These are phyloP conservation scores for Agonopterix arenella DNA, from an alignment of 2,888 invertebrate species.

Conservation along the genomic window DNA sequence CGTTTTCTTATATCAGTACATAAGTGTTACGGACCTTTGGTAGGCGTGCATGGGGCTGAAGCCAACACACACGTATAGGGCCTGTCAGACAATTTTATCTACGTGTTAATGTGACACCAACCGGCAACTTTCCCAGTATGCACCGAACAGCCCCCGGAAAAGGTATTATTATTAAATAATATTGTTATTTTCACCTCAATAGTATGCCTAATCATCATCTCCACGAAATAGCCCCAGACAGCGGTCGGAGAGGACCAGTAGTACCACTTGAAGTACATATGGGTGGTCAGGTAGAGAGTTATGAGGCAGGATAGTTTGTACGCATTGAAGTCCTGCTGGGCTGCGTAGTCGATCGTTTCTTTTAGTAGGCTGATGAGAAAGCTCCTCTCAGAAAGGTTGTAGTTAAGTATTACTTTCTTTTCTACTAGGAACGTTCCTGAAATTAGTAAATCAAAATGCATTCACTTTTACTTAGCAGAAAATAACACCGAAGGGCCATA, in stretches of 20 bases:
- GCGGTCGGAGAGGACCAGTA: conserved; percentile 49
- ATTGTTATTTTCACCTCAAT: conserved; percentile 37
- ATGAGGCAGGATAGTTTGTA: conserved; percentile 45
- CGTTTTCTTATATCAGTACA: no score
- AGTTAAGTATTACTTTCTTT: conserved; percentile 43
- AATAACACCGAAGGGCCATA: no score
- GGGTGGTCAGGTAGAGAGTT: conserved; percentile 48
- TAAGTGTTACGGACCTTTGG: no score
- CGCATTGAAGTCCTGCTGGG: conserved; percentile 44
- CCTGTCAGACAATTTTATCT: no score
- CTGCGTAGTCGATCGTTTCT: conserved; percentile 52
- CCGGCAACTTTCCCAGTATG: no score
- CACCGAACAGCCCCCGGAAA: neutral
- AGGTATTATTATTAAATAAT: neutral
- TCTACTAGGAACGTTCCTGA: conserved; percentile 30
- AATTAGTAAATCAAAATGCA: no score
- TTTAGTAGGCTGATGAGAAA: conserved; percentile 40
- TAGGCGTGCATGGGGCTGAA: no score
- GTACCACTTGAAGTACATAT: conserved; percentile 53
- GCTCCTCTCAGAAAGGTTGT: conserved; percentile 40
- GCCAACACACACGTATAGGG: no score
- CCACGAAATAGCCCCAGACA: conserved; percentile 58
- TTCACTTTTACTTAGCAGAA: no score
- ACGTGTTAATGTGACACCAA: no score
- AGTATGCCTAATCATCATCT: conserved; percentile 55